Conservation (phyloP, 1,140 invertebrate genomes). For the Palaemon carinicauda region DNA sequence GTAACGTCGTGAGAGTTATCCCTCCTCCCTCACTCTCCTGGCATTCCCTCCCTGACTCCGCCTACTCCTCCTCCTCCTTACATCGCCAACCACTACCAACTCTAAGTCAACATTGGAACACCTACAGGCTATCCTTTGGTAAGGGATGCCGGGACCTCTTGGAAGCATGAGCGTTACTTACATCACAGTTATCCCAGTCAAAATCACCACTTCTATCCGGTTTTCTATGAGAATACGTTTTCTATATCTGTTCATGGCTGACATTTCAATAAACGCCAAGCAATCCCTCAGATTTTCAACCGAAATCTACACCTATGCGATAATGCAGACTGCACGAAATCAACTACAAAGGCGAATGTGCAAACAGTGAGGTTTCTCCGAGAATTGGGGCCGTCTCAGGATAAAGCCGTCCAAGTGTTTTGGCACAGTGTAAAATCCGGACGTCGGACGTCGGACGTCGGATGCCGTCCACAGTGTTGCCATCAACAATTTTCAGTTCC, state of each 20-base stretch:
- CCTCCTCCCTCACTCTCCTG: not conserved
- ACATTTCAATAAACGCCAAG: not conserved
- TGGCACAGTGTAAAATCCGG: too few relatives aligned
- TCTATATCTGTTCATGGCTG: not conserved
- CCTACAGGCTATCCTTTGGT: constrained; percentile 51
- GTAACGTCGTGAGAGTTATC: not conserved
- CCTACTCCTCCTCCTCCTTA: too few relatives aligned
- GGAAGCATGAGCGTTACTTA: not conserved
- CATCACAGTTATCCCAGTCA: constrained; percentile 4
- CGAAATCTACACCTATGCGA: constrained; percentile 4
- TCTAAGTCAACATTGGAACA: constrained; percentile 35
- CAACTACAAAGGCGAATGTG: constrained; percentile 42
- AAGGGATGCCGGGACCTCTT: constrained; percentile 35
- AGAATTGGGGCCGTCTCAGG: constrained; percentile 49
- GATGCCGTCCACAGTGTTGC: too few relatives aligned
- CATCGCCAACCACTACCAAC: not conserved
- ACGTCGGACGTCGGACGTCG: too few relatives aligned
- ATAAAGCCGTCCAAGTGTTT: constrained; percentile 54
- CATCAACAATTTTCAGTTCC: too few relatives aligned
- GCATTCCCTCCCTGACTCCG: too few relatives aligned
- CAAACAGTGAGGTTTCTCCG: constrained; percentile 52
- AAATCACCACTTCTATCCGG: not conserved
- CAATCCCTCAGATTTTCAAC: not conserved
- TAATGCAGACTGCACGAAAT: not conserved
- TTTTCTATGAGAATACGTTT: not conserved